These are phyloP conservation scores for Vulpes vulpes DNA, from an alignment of 2,113 vertebrate species.

Conservation along the genomic window DNA sequence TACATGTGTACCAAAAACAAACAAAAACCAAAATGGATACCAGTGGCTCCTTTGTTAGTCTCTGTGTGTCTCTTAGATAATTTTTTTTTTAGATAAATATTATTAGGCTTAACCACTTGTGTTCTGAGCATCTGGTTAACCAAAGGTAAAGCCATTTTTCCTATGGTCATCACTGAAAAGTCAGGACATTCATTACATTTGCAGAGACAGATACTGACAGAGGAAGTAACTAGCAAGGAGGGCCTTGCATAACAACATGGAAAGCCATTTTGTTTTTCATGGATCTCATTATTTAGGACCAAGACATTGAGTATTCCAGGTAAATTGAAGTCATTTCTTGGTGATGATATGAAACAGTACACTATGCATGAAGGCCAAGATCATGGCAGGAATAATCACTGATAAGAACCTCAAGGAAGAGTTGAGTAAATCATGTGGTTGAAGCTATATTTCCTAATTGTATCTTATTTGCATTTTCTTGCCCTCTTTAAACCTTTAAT, in stretches of 20 bases:
- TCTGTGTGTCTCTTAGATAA: neutral
- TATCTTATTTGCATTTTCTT: neutral
- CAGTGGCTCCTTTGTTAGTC: neutral
- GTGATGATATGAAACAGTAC: neutral
- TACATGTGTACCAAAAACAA: neutral
- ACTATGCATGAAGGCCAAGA: neutral
- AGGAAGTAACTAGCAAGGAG: neutral
- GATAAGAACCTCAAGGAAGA: neutral
- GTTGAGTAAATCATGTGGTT: neutral
- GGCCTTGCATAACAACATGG: neutral
- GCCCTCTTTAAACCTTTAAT: neutral
- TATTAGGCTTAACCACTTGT: neutral
- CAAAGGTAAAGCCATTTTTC: neutral
- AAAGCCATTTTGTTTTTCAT: neutral
- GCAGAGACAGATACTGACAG: neutral
- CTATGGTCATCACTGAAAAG: neutral
- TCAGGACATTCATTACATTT: neutral
- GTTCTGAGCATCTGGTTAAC: neutral
- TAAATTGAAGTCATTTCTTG: neutral
- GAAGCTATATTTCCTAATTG: neutral
- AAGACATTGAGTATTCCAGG: neutral
- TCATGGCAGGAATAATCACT: neutral
- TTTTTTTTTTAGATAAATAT: neutral
- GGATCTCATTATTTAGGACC: neutral
- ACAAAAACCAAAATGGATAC: neutral